Percentiles rank a stretch among this genome's conserved stretches.
phyloP scores from a whole-genome alignment of 2,888 invertebrate species.

The Ametastegia equiseti region DNA sequence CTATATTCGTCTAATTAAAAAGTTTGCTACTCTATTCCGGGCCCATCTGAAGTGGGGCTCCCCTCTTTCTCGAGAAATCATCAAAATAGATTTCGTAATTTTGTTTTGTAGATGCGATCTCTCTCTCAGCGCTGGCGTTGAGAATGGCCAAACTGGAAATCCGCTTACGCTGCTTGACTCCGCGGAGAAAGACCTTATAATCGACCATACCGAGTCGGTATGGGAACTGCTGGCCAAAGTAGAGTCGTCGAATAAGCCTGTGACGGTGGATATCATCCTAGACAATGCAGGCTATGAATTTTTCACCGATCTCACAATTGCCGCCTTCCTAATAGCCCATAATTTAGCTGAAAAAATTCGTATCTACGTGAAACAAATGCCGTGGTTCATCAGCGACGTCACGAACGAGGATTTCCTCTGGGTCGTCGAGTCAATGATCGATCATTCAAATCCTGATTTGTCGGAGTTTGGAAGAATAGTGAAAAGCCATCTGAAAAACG shows the following conservation, averaged over 20 bases:
- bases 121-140: conserved; percentile 88
- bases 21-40: no score
- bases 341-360: conserved; percentile 82
- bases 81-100: background rate
- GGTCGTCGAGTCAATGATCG: conserved; percentile 78
- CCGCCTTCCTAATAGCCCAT: conserved; percentile 85
- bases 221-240: conserved; percentile 76
- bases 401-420: conserved; percentile 86
- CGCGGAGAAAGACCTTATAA: conserved; percentile 80
- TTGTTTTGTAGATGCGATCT: conserved; percentile 86
- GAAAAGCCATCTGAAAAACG: conserved; percentile 78
- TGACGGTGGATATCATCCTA: conserved; percentile 83
- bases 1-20: no score
- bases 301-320: conserved; percentile 92
- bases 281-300: conserved; percentile 98
- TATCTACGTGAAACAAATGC: conserved; percentile 91
- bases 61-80: no score
- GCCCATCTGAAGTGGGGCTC: no score
- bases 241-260: conserved; percentile 69
- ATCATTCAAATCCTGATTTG: conserved; percentile 64
- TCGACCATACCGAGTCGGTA: conserved; percentile 79
- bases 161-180: conserved; percentile 78
- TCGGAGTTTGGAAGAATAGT: conserved; percentile 80
- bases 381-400: conserved; percentile 98
- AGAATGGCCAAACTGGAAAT: conserved; percentile 78